These are phyloP conservation scores for Cottus gobio DNA, from an alignment of 2,113 vertebrate species.

Conservation along the genomic window DNA sequence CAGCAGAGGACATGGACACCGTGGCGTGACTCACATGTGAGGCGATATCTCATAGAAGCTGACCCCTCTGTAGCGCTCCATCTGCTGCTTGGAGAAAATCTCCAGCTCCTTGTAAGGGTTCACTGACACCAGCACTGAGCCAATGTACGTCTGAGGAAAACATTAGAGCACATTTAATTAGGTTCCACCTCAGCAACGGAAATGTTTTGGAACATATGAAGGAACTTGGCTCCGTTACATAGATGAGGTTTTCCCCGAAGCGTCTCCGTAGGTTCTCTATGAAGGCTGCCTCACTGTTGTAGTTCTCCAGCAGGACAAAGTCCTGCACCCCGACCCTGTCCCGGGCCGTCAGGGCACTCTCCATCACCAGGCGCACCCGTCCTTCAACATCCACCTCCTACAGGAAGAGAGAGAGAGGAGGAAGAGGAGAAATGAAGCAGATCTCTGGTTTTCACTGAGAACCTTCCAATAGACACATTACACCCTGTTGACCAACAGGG, in stretches of 20 bases:
- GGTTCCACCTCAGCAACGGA: conserved; percentile 12
- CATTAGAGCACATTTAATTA: conserved; percentile 17
- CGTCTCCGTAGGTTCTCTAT: conserved; percentile 95
- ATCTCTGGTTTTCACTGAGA: background rate
- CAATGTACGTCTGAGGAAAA: conserved; percentile 91
- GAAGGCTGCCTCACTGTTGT: conserved; percentile 95
- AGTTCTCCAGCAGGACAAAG: conserved; percentile 96
- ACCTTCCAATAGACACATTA: background rate
- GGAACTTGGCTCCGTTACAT: conserved; percentile 74
- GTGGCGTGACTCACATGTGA: conserved; percentile 92
- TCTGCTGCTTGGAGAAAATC: conserved; percentile 95
- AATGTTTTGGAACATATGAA: conserved; percentile 13
- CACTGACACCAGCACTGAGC: conserved; percentile 95
- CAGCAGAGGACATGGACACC: background rate
- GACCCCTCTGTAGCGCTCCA: conserved; percentile 97
- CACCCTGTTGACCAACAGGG: conserved; percentile 34
- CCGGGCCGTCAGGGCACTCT: conserved; percentile 93
- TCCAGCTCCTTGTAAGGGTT: conserved; percentile 98
- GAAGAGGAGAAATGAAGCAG: background rate
- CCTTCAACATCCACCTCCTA: conserved; percentile 92
- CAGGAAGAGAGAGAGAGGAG: conserved; percentile 11
- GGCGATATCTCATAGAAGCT: conserved; percentile 99
- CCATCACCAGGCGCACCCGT: conserved; percentile 93
- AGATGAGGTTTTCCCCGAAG: conserved; percentile 97
- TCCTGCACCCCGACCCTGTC: conserved; percentile 98